A percentile compares a stretch with the other conserved stretches of the same genome.
Conservation (phyloP, 2,888 invertebrate genomes). For the Ichneumoninae sp. region DNA sequence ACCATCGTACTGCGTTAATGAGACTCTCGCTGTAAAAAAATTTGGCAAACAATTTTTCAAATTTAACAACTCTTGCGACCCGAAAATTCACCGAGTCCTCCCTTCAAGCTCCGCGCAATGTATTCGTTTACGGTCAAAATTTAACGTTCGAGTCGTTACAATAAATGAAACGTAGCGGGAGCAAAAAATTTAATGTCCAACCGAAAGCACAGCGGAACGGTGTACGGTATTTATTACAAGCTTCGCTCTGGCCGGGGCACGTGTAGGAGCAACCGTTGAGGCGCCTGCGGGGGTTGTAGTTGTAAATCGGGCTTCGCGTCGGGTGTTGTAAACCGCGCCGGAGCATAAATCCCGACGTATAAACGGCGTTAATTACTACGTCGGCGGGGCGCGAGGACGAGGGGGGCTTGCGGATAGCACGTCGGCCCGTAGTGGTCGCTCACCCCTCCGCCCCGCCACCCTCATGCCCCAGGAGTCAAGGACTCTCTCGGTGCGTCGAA, state of each 20-base stretch:
- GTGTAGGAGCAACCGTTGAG: conserved; percentile 34
- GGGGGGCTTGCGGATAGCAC: conserved; percentile 49
- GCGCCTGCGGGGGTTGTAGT: conserved; percentile 65
- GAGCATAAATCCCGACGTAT: conserved; percentile 76
- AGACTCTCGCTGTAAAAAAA: neutral
- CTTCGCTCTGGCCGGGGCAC: conserved; percentile 39
- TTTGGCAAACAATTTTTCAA: neutral
- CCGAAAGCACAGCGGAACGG: conserved; percentile 28
- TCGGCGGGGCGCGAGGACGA: conserved; percentile 64
- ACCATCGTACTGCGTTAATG: neutral
- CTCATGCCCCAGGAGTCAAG: conserved; percentile 34
- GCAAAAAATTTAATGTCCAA: conserved; percentile 39
- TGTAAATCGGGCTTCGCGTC: conserved; percentile 72
- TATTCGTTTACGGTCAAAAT: conserved; percentile 17
- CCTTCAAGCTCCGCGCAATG: neutral
- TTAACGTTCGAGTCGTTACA: conserved; percentile 7
- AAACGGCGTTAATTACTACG: conserved; percentile 76
- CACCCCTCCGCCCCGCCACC: conserved; percentile 31
- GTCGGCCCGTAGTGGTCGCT: conserved; percentile 33
- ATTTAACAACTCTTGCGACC: neutral
- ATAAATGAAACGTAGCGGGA: conserved; percentile 31
- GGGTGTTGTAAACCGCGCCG: conserved; percentile 73
- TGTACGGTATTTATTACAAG: conserved; percentile 48
- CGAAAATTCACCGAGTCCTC: neutral
- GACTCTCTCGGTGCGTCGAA: neutral